These are phyloP conservation scores for Drosophila macrospina DNA, from an alignment of 2,888 invertebrate species.

Conservation along the genomic window DNA sequence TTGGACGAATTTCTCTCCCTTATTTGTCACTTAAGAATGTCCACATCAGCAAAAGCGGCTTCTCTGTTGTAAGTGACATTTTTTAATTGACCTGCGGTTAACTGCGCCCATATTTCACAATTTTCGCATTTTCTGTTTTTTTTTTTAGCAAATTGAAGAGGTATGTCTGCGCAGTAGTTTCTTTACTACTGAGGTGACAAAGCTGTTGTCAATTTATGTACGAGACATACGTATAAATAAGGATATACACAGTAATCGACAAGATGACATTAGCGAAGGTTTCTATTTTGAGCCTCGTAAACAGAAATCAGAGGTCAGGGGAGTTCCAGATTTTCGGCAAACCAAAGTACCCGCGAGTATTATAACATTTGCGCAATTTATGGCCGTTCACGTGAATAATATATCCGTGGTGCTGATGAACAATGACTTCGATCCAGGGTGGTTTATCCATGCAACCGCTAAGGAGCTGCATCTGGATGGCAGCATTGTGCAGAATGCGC, in stretches of 20 bases:
- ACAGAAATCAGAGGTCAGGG: constrained; percentile 65
- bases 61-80: constrained; percentile 89
- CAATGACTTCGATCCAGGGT: constrained; percentile 88
- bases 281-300: constrained; percentile 83
- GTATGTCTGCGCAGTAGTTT: constrained; percentile 94
- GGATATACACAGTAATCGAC: constrained; percentile 87
- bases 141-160: constrained; percentile 92
- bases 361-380: constrained; percentile 94
- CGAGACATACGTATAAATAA: constrained; percentile 93
- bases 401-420: constrained; percentile 88
- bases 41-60: constrained; percentile 91
- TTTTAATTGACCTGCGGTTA: constrained; percentile 16
- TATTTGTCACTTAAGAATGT: constrained; percentile 92
- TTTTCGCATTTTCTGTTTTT: neutral
- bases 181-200: constrained; percentile 94
- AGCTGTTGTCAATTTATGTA: constrained; percentile 92
- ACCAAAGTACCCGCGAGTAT: constrained; percentile 92
- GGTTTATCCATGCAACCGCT: constrained; percentile 90
- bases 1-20: constrained; percentile 93
- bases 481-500: constrained; percentile 89
- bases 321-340: constrained; percentile 89
- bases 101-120: constrained; percentile 11
- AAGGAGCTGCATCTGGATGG: constrained; percentile 89
- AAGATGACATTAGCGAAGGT: constrained; percentile 70
- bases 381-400: constrained; percentile 93